A percentile compares a stretch with the other conserved stretches of the same genome.
phyloP scores from a whole-genome alignment of 2,888 invertebrate species.

The Catocala fraxini region DNA sequence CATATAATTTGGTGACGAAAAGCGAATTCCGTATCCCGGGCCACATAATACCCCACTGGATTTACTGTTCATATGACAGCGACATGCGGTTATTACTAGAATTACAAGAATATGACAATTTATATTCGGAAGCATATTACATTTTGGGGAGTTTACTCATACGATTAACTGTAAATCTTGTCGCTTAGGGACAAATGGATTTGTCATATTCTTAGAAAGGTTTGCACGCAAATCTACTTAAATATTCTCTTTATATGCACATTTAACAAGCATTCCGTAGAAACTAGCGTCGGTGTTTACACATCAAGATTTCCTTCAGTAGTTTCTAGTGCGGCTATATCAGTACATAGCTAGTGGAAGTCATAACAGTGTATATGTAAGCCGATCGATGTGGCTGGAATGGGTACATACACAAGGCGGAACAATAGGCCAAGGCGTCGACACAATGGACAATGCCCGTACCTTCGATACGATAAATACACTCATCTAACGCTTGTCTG shows the following conservation, averaged over 20 bases:
- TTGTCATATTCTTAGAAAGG: constrained; percentile 50
- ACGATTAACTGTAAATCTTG: constrained; percentile 65
- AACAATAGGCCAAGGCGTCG: constrained; percentile 81
- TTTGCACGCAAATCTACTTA: constrained; percentile 44
- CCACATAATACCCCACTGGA: constrained; percentile 66
- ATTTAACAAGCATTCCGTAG: constrained; percentile 38
- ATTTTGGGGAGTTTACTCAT: constrained; percentile 66
- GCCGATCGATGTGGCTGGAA: constrained; percentile 69
- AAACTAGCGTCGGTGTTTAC: constrained; percentile 41
- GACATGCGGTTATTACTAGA: constrained; percentile 76
- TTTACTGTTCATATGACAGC: constrained; percentile 77
- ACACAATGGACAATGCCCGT: constrained; percentile 85
- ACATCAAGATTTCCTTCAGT: constrained; percentile 53
- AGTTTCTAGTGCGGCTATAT: constrained; percentile 56
- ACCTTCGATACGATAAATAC: constrained; percentile 77
- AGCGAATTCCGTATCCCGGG: constrained; percentile 66
- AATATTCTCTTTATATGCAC: constrained; percentile 38
- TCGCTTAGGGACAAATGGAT: constrained; percentile 56
- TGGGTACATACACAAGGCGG: constrained; percentile 66
- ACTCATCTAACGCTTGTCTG: constrained; percentile 76
- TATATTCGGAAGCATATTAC: constrained; percentile 73
- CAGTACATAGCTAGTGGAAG: constrained; percentile 62
- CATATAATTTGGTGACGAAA: constrained; percentile 83
- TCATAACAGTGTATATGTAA: constrained; percentile 73
- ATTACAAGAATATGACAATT: constrained; percentile 77